Conservation (phyloP, 2,113 vertebrate species). For the Lamprotornis superbus region DNA sequence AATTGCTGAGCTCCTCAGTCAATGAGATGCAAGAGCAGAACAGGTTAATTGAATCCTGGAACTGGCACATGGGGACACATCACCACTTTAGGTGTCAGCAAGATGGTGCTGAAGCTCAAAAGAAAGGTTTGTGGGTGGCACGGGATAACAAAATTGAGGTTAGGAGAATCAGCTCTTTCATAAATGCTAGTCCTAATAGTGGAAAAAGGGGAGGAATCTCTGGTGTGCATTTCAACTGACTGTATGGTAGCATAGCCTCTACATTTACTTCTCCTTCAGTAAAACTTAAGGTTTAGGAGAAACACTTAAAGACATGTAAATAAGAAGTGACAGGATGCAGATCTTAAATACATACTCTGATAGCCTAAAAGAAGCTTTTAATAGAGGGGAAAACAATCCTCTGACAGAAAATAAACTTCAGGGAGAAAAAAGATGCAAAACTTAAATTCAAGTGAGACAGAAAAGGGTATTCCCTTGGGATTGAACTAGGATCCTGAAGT, state of each 20-base stretch:
- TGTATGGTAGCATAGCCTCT: background rate
- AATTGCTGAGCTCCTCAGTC: background rate
- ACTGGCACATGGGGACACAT: rapidly evolving
- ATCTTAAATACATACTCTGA: background rate
- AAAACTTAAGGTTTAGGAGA: background rate
- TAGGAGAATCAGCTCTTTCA: background rate
- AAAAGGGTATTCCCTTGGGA: background rate
- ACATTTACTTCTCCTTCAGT: background rate
- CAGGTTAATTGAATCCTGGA: rapidly evolving
- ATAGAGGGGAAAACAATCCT: background rate
- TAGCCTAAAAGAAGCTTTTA: background rate
- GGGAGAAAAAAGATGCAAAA: background rate
- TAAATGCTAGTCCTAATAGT: background rate
- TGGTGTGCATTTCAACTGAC: background rate
- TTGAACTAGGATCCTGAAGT: background rate
- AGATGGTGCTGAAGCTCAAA: background rate
- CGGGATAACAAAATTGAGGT: background rate
- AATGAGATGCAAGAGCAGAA: background rate
- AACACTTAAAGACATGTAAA: background rate
- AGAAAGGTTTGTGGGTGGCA: background rate
- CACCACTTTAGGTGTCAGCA: background rate
- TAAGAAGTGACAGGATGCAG: slow-evolving; percentile 13
- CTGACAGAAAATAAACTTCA: background rate
- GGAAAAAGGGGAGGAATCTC: background rate
- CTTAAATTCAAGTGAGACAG: background rate